Evolutionary conservation across 2,113 vertebrate species (phyloP).

Genomic region (Psittacula cyanocephala): DNA sequence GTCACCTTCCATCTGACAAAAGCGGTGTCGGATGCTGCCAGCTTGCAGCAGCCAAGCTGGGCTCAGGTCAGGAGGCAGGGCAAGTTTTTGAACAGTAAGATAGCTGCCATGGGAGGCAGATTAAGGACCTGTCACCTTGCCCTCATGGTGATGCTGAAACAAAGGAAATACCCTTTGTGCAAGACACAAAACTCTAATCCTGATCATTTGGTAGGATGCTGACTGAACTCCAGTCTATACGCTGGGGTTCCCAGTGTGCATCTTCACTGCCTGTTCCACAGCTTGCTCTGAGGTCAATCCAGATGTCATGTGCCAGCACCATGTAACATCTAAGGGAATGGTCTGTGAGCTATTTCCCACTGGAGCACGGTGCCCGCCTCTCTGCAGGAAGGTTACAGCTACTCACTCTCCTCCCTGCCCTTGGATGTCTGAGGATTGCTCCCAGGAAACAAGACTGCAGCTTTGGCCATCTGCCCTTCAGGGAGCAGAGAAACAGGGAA

Average conservation of each 20-base stretch:
- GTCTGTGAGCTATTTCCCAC: background rate
- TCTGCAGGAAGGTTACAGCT: background rate
- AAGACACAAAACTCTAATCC: background rate
- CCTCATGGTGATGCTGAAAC: background rate
- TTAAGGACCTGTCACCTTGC: background rate
- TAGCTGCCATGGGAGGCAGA: background rate
- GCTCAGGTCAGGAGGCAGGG: background rate
- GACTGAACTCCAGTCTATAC: background rate
- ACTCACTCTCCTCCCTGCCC: background rate
- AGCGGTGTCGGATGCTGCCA: accelerated
- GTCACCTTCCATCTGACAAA: background rate
- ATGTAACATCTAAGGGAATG: background rate
- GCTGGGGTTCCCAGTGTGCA: accelerated
- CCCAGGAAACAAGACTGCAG: background rate
- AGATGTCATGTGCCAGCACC: background rate
- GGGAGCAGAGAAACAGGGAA: background rate
- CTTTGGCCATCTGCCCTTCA: background rate
- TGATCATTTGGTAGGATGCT: background rate
- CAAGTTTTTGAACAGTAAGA: background rate
- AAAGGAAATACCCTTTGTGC: background rate
- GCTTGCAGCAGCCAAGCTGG: background rate
- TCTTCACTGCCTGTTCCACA: background rate
- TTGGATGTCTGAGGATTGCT: background rate
- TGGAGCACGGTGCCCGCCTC: background rate
- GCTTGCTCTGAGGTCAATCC: background rate